Conservation (phyloP, 2,797 vertebrate species). For the Clarias fuscus region DNA sequence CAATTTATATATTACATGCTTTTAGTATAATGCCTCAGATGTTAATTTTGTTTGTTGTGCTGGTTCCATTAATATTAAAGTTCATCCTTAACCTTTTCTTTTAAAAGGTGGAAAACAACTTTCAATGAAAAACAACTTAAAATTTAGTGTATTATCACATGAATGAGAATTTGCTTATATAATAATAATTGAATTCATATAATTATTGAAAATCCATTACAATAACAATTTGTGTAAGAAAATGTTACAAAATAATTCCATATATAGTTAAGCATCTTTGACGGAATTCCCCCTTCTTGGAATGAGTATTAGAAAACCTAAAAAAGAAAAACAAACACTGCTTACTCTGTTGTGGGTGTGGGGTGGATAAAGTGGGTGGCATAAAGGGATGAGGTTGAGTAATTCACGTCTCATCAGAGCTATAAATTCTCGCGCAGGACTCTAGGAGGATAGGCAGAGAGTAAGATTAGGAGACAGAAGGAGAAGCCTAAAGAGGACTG, state of each 20-base stretch:
- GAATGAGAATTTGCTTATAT: background rate
- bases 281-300: constrained; percentile 41
- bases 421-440: constrained; percentile 73
- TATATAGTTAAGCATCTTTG: background rate
- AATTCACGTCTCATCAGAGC: constrained; percentile 63
- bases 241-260: background rate
- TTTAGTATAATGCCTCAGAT: background rate
- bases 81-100: background rate
- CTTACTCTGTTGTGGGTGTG: constrained; percentile 41
- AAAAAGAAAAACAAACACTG: constrained; percentile 14
- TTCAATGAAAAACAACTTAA: background rate
- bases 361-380: constrained; percentile 66
- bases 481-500: constrained; percentile 44
- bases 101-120: background rate
- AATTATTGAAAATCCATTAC: background rate
- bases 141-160: background rate
- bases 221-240: background rate
- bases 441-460: constrained; percentile 50
- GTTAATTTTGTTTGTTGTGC: background rate
- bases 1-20: background rate
- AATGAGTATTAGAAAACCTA: background rate
- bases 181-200: background rate
- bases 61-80: background rate
- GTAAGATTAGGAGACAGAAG: constrained; percentile 60
- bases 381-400: constrained; percentile 61